Evolutionary conservation across 2,888 invertebrate genomes (phyloP), one percentile per base, ranked within the genome.

Genomic region (Serrognathus titanus): DNA sequence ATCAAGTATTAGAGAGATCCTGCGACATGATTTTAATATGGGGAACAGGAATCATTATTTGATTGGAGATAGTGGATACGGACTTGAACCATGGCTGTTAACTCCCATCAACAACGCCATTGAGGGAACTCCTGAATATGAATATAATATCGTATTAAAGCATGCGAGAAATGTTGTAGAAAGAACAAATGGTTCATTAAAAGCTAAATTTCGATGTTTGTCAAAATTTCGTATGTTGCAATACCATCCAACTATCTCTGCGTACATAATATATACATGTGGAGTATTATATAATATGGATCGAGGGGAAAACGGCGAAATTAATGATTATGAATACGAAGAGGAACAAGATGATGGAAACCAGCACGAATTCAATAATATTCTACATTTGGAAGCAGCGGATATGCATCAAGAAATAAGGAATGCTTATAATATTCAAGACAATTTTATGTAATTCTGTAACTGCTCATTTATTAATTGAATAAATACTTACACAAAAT

Each of bases 141-240:
- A 51, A 8, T 69, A 59, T 46, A 69, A 48, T 45, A 10, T 12
- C 10, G 38, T 16, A 2, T 69, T 67, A 38, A 38, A 47, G 1
- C 37, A 6, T 11, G 55, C 66, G 0, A 57, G 69, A 31, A 68
- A 66, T 2, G 10, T 38, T 0, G 63, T 68, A 3, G 66, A 69
- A 55, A 62, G 67, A 35, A 62, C 62, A 1, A 64, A 63, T 60
- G 66, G 64, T 1, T 35, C 60, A 8, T 16, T 67, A 24, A 69
- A 69, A 54, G 63, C 61, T 20, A 48, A 67, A 10, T 70, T 67
- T 65, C 54, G 70, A 4, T 70, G 69, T 48, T 31, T 67, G 1
- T 46, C 50, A 20, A 66, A 63, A 49, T 62, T 69, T 36, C 48
- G 68, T 6, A 43, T 51, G 1, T 55, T 69, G 35, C 66, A 69